Evolutionary conservation across 1,140 invertebrate genomes (phyloP).

Genomic region (Trachelipus rathkii): DNA sequence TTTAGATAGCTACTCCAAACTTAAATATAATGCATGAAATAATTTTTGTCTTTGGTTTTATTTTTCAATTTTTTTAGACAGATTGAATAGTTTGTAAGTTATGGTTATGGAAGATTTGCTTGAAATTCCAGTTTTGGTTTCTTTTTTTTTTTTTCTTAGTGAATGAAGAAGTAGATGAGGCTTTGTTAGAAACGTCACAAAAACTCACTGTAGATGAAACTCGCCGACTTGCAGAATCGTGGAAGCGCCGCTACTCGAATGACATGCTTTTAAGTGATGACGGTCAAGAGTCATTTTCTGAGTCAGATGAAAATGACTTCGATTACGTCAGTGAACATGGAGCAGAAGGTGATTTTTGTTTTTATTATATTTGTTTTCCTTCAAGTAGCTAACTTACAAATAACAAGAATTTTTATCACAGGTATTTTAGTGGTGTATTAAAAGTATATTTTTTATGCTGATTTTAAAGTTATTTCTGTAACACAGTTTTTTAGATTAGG

Average conservation of each 20-base stretch:
- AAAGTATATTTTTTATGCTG: too few relatives aligned
- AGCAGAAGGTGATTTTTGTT: conserved; percentile 57
- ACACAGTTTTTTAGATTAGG: too few relatives aligned
- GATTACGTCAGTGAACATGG: conserved; percentile 61
- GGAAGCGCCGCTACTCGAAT: conserved; percentile 58
- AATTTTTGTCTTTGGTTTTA: too few relatives aligned
- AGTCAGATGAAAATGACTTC: conserved; percentile 59
- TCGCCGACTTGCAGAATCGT: conserved; percentile 60
- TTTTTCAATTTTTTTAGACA: too few relatives aligned
- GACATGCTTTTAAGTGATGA: conserved; percentile 52
- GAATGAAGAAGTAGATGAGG: conserved; percentile 46
- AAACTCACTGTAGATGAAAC: conserved; percentile 63
- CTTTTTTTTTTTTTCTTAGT: conserved; percentile 50
- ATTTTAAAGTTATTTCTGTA: too few relatives aligned
- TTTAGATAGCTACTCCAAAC: too few relatives aligned
- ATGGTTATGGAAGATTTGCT: too few relatives aligned
- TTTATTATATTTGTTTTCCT: neutral
- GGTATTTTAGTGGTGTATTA: too few relatives aligned
- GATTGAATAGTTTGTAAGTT: too few relatives aligned
- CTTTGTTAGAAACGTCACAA: conserved; percentile 31
- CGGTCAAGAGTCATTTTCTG: conserved; percentile 48
- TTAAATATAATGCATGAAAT: too few relatives aligned
- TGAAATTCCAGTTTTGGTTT: too few relatives aligned
- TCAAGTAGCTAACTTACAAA: neutral
- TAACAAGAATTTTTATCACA: neutral